These are phyloP conservation scores for Folsomia manolachei DNA, from an alignment of 2,888 invertebrate species.

Conservation along the genomic window DNA sequence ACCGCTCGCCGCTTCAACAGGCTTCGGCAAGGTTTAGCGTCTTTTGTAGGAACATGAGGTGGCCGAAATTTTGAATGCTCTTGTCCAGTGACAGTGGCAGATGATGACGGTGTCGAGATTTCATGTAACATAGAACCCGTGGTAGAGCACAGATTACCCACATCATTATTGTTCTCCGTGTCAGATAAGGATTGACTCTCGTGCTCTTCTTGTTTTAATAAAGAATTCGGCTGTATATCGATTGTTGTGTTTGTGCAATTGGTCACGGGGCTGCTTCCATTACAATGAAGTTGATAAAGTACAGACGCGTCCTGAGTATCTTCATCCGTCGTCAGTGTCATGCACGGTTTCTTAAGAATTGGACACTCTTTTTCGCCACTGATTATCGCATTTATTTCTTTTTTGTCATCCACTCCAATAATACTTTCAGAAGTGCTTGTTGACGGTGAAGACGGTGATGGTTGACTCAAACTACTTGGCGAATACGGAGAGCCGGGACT, in stretches of 20 bases:
- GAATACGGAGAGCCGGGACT: background rate
- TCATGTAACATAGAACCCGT: background rate
- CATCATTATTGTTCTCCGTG: slow-evolving; percentile 4
- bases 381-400: background rate
- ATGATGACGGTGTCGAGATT: background rate
- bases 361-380: background rate
- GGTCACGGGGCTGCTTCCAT: no score
- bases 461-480: background rate
- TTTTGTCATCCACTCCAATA: background rate
- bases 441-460: background rate
- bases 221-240: no score
- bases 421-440: background rate
- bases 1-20: slow-evolving; percentile 43
- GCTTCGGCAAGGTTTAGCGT: slow-evolving; percentile 38
- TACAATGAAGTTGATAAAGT: background rate
- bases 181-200: background rate
- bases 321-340: no score
- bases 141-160: background rate
- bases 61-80: background rate
- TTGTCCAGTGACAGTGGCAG: background rate
- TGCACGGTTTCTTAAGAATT: background rate
- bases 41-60: slow-evolving; percentile 31
- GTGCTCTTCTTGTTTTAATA: background rate
- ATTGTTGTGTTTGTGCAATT: no score
- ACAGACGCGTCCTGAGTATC: background rate